Evolutionary conservation across 2,888 invertebrate genomes (phyloP), one percentile per base, ranked within the genome.

Genomic region (Drosophila neonasuta): DNA sequence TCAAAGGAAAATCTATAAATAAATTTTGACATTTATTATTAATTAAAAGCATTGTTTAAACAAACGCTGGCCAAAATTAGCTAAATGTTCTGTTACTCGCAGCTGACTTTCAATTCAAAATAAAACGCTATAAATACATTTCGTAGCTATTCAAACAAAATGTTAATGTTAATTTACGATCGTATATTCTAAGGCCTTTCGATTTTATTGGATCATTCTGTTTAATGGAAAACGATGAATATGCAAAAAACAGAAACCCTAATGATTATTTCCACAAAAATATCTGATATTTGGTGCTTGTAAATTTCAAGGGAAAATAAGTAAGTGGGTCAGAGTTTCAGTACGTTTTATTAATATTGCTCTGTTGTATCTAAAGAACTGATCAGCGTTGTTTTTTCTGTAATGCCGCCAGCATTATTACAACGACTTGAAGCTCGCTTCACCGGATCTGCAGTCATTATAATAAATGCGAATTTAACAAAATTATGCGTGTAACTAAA

Each of bases 401-500:
- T 30, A 46, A 59, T 52, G 45, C 68, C 59, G 24, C 17, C 49
- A 24, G 74, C 54, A 60, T 56, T 56, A 64, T 54, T 51, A 50
- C 56, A 57, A 34, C 20, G 36, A 55, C 10, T 20, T 39, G 46
- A 63, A 63, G 68, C 61, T 58, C 20, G 52, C 45, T 48, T 62
- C 39, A 39, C 24, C 77, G 83, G 83, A 86, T 79, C 61, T 71
- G 60, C 68, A 68, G 80, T 83, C 69, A 77, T 83, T 83, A 87
- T 85, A 70, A 83, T 79, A 86, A 87, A 87, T 79, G 81, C 61
- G 87, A 86, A 83, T 80, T 87, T 65, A 80, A 68, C 72, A 80
- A 80, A 83, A 86, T 84, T 86, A 87, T 86, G 80, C 79, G 77
- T 87, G 71, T 66, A 86, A 82, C 87, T 75, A 81, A 77, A 79